Conservation (phyloP, 2,113 vertebrate genomes). For the Nerophis ophidion region DNA sequence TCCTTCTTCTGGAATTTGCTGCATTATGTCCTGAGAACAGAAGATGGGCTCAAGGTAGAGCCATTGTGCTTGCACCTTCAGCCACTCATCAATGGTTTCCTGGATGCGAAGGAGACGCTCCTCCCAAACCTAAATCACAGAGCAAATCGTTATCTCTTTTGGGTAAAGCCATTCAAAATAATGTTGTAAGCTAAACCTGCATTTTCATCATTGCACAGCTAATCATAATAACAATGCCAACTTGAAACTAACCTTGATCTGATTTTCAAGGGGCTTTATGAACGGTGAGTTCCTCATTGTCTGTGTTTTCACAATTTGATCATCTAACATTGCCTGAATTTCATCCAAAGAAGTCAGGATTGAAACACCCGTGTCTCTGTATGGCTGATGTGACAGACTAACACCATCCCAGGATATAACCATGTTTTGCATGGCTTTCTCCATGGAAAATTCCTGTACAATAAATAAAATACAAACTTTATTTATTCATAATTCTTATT, state of each 20-base stretch:
- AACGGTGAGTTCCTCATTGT: conserved; percentile 94
- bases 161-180: not conserved
- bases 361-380: conserved; percentile 84
- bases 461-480: not conserved
- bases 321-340: conserved; percentile 87
- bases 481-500: not conserved
- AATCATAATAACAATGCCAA: not conserved
- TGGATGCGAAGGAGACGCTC: conserved; percentile 82
- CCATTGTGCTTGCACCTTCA: conserved; percentile 93
- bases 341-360: conserved; percentile 88
- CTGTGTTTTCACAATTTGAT: conserved; percentile 94
- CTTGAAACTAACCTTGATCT: conserved; percentile 78
- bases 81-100: conserved; percentile 91
- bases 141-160: conserved; percentile 9
- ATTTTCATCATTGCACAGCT: not conserved
- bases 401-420: conserved; percentile 76
- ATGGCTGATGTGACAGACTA: conserved; percentile 75
- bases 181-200: not conserved
- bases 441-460: conserved; percentile 87
- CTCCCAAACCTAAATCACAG: conserved; percentile 79
- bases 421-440: conserved; percentile 88
- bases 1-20: conserved; percentile 94
- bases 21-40: conserved; percentile 94
- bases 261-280: conserved; percentile 85
- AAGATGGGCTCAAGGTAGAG: conserved; percentile 94